phyloP scores from a whole-genome alignment of 1,140 invertebrate species.

The Zaprionus capensis region DNA sequence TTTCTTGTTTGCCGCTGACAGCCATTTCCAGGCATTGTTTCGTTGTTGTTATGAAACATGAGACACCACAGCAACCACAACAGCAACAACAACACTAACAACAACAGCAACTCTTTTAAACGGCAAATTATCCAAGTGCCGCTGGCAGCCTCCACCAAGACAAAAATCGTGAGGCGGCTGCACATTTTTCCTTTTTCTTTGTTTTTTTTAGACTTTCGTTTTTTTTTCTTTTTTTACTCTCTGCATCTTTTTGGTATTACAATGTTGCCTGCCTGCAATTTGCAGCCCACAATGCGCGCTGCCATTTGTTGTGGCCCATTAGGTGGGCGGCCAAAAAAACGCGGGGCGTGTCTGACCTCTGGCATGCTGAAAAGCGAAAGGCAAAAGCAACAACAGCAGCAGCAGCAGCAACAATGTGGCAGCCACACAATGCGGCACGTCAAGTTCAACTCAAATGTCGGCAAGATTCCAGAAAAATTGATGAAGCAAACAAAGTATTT shows the following conservation, averaged over 20 bases:
- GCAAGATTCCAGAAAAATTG: conserved; percentile 3
- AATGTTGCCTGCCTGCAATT: conserved; percentile 36
- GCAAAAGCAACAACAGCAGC: conserved; percentile 14
- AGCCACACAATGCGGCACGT: neutral
- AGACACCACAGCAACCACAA: conserved; percentile 48
- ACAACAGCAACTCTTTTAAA: conserved; percentile 28
- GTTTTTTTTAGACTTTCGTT: conserved; percentile 30
- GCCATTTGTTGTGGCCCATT: conserved; percentile 22
- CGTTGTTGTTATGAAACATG: conserved; percentile 76
- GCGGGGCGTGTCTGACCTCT: conserved; percentile 44
- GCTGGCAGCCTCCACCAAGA: conserved; percentile 21
- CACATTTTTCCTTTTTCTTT: conserved; percentile 40
- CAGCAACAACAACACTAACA: conserved; percentile 14
- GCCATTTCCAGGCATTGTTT: conserved; percentile 78
- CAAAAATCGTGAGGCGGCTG: conserved; percentile 62
- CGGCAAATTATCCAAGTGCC: conserved; percentile 46
- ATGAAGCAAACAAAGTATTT: neutral
- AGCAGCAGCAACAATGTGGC: neutral
- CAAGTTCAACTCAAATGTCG: conserved; percentile 46
- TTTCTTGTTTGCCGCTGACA: conserved; percentile 56
- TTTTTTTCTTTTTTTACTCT: conserved; percentile 1
- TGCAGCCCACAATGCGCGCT: conserved; percentile 17
- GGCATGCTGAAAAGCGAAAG: conserved; percentile 47
- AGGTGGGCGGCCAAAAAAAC: neutral
- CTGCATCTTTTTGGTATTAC: conserved; percentile 31